Conservation (phyloP, 2,113 vertebrate genomes). For the Ceyx cyanopectus region DNA sequence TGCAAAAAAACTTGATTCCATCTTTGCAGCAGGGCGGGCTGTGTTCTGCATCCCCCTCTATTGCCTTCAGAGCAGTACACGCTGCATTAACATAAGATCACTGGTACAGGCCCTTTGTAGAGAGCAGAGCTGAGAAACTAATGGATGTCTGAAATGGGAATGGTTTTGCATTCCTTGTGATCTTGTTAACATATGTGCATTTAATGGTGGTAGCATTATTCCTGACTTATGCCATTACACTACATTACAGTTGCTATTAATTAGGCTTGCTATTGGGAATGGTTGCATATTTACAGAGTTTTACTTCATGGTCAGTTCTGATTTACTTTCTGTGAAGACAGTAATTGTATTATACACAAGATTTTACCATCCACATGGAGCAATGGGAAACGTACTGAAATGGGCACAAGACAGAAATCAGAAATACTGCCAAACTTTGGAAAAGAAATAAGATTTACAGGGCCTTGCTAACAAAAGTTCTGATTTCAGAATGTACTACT, state of each 20-base stretch:
- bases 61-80: background rate
- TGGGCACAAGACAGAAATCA: background rate
- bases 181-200: slow-evolving; percentile 59
- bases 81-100: slow-evolving; percentile 16
- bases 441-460: background rate
- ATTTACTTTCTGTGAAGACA: slow-evolving; percentile 11
- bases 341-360: background rate
- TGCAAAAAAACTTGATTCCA: slow-evolving; percentile 17
- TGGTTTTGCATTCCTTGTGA: slow-evolving; percentile 54
- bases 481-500: background rate
- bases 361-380: background rate
- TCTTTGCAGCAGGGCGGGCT: background rate
- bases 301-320: background rate
- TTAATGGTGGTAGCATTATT: slow-evolving; percentile 46
- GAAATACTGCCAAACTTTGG: background rate
- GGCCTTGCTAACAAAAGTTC: background rate
- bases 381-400: background rate
- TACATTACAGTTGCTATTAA: slow-evolving; percentile 51
- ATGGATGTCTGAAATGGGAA: slow-evolving; percentile 36
- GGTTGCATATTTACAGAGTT: background rate
- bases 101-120: slow-evolving; percentile 28
- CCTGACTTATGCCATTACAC: slow-evolving; percentile 46
- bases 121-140: slow-evolving; percentile 43
- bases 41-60: background rate
- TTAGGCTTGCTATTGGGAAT: slow-evolving; percentile 12